phyloP scores from a whole-genome alignment of 2,888 invertebrate species.

The Melanchra persicariae region DNA sequence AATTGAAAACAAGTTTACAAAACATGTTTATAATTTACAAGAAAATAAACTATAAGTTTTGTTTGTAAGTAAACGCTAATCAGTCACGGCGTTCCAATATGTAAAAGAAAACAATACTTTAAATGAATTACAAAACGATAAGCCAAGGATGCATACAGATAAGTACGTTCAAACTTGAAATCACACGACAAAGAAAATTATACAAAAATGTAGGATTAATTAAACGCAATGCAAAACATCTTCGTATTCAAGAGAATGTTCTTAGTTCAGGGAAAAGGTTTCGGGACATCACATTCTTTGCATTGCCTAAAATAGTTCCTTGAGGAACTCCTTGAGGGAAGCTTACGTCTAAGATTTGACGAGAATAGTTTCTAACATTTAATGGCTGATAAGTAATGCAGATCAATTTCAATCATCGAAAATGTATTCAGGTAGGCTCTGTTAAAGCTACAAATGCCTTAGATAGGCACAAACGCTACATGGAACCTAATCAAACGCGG shows the following conservation, averaged over 20 bases:
- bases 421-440: slow-evolving; percentile 39
- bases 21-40: slow-evolving; percentile 43
- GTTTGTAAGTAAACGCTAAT: slow-evolving; percentile 54
- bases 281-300: background rate
- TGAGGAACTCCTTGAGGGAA: slow-evolving; percentile 21
- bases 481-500: slow-evolving; percentile 49
- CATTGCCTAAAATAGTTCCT: slow-evolving; percentile 16
- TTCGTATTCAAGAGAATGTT: background rate
- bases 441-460: slow-evolving; percentile 34
- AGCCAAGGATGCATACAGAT: slow-evolving; percentile 20
- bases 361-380: slow-evolving; percentile 9
- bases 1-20: slow-evolving; percentile 45
- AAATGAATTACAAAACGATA: slow-evolving; percentile 32
- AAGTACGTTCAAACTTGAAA: slow-evolving; percentile 3
- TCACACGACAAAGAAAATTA: background rate
- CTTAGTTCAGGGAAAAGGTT: background rate
- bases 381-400: slow-evolving; percentile 4
- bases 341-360: background rate
- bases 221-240: background rate
- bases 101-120: slow-evolving; percentile 46
- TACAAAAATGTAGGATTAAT: background rate
- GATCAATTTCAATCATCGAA: slow-evolving; percentile 22
- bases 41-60: slow-evolving; percentile 45
- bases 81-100: slow-evolving; percentile 50
- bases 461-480: slow-evolving; percentile 45